Evolutionary conservation across 1,140 invertebrate genomes (phyloP).

Genomic region (Globodera ellingtonae): DNA sequence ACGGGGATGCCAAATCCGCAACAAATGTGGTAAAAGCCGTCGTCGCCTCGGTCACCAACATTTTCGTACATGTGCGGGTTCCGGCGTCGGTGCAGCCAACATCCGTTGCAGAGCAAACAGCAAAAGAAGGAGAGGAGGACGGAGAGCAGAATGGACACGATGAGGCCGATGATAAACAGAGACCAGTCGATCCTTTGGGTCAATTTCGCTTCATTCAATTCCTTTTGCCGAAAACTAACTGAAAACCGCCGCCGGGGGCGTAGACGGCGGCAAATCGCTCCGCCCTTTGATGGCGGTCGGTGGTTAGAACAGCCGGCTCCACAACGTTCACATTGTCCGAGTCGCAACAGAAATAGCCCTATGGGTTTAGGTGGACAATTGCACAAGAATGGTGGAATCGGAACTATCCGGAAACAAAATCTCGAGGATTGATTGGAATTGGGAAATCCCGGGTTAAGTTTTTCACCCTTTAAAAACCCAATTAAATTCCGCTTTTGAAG

Average conservation of each 20-base stretch:
- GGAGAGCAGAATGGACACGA: conserved; percentile 48
- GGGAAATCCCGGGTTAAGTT: too few species aligned
- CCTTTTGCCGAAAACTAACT: conserved; percentile 21
- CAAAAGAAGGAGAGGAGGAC: conserved; percentile 38
- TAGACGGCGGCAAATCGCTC: conserved; percentile 38
- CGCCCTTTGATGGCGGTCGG: not conserved
- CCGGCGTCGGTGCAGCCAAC: conserved; percentile 49
- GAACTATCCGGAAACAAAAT: not conserved
- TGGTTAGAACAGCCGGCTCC: not conserved
- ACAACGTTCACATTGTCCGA: conserved; percentile 11
- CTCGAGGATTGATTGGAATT: too few species aligned
- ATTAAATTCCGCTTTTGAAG: too few species aligned
- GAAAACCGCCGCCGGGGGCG: conserved; percentile 33
- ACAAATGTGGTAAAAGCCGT: conserved; percentile 47
- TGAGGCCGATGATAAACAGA: conserved; percentile 41
- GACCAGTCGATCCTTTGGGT: conserved; percentile 45
- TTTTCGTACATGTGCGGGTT: conserved; percentile 47
- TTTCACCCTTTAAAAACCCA: too few species aligned
- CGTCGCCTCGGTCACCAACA: conserved; percentile 40
- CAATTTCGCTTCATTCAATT: not conserved
- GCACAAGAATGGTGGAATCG: not conserved
- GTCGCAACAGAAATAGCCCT: conserved; percentile 46
- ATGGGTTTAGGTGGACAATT: not conserved
- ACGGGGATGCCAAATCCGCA: conserved; percentile 51
- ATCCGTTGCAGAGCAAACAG: conserved; percentile 47